A percentile compares a stretch with the other conserved stretches of the same genome.
These are phyloP conservation scores for Drosophila nannoptera DNA, from an alignment of 1,140 invertebrate species.

Conservation along the genomic window DNA sequence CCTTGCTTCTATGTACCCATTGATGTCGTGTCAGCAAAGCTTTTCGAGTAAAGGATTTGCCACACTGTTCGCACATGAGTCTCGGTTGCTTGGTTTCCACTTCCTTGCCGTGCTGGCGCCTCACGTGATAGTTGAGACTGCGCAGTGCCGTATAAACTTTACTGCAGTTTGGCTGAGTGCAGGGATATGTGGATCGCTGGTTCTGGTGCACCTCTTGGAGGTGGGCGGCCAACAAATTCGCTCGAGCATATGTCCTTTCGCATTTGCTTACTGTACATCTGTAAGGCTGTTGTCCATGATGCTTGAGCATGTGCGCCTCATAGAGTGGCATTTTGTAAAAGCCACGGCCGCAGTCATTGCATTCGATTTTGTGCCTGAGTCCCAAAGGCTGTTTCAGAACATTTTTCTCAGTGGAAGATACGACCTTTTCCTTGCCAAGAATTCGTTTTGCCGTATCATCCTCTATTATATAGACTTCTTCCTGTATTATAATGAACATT, in stretches of 20 bases:
- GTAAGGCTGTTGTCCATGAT: slow-evolving; percentile 53
- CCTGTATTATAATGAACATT: slow-evolving; percentile 22
- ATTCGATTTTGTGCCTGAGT: slow-evolving; percentile 46
- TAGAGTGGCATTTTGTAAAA: slow-evolving; percentile 58
- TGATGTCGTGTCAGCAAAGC: slow-evolving; percentile 53
- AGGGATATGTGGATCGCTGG: slow-evolving; percentile 27
- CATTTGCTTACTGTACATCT: slow-evolving; percentile 46
- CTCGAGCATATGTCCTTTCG: slow-evolving; percentile 42
- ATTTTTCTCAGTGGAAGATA: not conserved
- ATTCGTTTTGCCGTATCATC: slow-evolving; percentile 35
- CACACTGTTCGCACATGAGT: slow-evolving; percentile 57
- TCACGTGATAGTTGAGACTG: slow-evolving; percentile 61
- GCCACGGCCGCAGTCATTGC: slow-evolving; percentile 48
- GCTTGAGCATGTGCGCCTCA: slow-evolving; percentile 59
- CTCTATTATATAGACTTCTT: slow-evolving; percentile 62
- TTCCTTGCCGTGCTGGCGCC: slow-evolving; percentile 25
- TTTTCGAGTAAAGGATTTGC: slow-evolving; percentile 47
- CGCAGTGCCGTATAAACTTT: slow-evolving; percentile 57
- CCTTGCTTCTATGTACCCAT: slow-evolving; percentile 34
- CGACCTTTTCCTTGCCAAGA: slow-evolving; percentile 36
- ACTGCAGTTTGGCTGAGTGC: slow-evolving; percentile 33
- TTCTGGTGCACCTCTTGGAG: slow-evolving; percentile 40
- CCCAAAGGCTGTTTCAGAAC: slow-evolving; percentile 19
- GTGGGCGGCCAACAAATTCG: slow-evolving; percentile 41
- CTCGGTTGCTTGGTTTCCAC: not conserved